A percentile compares a stretch with the other conserved stretches of the same genome.
Evolutionary conservation across 1,140 invertebrate species (phyloP).

Genomic region (Drosophila yakuba): DNA sequence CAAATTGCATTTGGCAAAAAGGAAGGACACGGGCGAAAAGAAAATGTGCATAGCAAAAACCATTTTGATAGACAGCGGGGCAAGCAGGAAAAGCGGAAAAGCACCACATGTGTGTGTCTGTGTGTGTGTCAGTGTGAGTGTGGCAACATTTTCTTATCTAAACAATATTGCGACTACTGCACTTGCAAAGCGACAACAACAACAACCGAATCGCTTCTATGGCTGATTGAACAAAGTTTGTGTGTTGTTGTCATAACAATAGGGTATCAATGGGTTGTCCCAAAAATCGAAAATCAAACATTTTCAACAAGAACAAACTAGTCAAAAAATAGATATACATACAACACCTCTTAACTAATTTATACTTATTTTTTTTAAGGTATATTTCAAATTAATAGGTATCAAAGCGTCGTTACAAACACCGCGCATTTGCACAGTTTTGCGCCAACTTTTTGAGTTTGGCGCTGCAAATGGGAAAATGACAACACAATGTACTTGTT

Average conservation of each 20-base stretch:
- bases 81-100: neutral
- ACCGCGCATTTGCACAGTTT: neutral
- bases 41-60: conserved; percentile 59
- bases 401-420: neutral
- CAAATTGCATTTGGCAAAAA: conserved; percentile 71
- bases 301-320: neutral
- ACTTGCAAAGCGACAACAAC: conserved; percentile 43
- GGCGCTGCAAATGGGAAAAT: conserved; percentile 33
- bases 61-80: conserved; percentile 61
- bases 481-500: conserved; percentile 16
- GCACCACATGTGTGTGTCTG: conserved; percentile 25
- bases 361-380: too few relatives aligned
- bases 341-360: too few relatives aligned
- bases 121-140: conserved; percentile 34
- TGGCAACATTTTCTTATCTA: conserved; percentile 77
- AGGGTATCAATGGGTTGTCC: conserved; percentile 20
- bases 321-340: too few relatives aligned
- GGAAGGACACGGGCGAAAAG: conserved; percentile 23
- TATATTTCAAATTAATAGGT: neutral
- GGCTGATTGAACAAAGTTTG: conserved; percentile 80
- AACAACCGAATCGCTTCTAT: conserved; percentile 55
- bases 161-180: conserved; percentile 69
- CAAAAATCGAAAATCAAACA: neutral
- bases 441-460: conserved; percentile 8
- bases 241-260: conserved; percentile 39